Evolutionary conservation across 2,113 vertebrate genomes (phyloP), one percentile per base, ranked within the genome.

Genomic region (Phoenicopterus ruber): DNA sequence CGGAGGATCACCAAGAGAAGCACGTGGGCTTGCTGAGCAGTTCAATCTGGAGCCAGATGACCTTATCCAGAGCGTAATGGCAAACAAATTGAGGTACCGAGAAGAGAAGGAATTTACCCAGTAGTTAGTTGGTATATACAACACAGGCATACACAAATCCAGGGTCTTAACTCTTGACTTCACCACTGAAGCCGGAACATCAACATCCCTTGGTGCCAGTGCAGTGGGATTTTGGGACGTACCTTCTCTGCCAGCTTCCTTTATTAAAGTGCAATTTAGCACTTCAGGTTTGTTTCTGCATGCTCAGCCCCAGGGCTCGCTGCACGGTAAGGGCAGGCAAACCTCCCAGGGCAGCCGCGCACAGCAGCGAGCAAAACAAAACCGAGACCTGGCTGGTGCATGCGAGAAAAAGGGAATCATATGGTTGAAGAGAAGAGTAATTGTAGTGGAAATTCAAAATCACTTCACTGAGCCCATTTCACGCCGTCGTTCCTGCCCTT

Each of bases 371-470:
- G 77, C 5, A 78, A 79, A 96, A 82, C 90, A 90, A 82, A 57
- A 13, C 77, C 28, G 16, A 22, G 96, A 59, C 31, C 20, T 46
- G 95, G 90, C 81, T 95, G 94, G 90, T 93, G 94, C 55, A 86
- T 59, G 84, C 9, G 49, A 97, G 92, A 94, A 94, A 94, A 95
- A 95, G 88, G 94, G 96, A 97, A 97, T 98, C 97, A 94, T 93
- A 97, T 93, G 97, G 97, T 97, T 97, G 97, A 97, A 96, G 93
- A 94, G 97, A 98, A 96, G 86, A 93, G 96, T 98, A 98, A 98
- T 98, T 98, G 97, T 94, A 97, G 96, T 95, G 97, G 97, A 98
- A 98, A 98, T 97, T 96, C 97, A 95, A 79, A 97, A 97, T 97
- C 97, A 97, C 96, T 97, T 96, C 97, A 94, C 96, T 84, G 97